Evolutionary conservation across 2,888 invertebrate genomes (phyloP), one percentile per base, ranked within the genome.

Genomic region (Dioctria linearis): DNA sequence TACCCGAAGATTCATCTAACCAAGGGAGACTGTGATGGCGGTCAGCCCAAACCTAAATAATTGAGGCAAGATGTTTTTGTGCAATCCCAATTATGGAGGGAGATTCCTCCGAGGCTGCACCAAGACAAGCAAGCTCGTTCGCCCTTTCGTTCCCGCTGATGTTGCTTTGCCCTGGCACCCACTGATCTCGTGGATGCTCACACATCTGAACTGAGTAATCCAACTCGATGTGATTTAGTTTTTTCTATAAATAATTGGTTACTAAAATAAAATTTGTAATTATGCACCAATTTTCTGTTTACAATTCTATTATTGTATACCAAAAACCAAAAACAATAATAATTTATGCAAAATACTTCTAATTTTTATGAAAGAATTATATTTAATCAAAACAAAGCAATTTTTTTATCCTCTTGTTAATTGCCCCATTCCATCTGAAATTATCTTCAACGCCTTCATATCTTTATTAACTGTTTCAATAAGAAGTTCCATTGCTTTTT

Each of bases 401-500:
- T 42, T 13, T 49, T 71, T 5, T 78, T 83, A 86, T 71, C 84
- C 83, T 49, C 85, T 85, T 49, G 86, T 85, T 43, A 93, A 88
- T 65, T 93, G 92, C 2, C 92, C 90, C 92, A 95, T 92, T 46
- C 94, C 95, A 80, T 94, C 94, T n/a, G 93, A 91, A 82, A 96
- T 95, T 49, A 93, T 92, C 86, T 94, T 93, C 80, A 97, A 90
- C 42, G 95, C 93, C 78, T 94, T 92, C 82, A 95, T 87, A 87
- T 98, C 97, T 75, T 93, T 92, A 84, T 95, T 94, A 43, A 96
- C 93, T 0, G 96, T 95, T 80, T 94, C 93, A 82, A 97, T 93
- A 37, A 98, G 90, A 85, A 96, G 95, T 43, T 94, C 92, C 90
- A 98, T 95, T 0, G 97, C 97, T 82, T 94, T 94, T 87, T 98